phyloP scores from a whole-genome alignment of 2,113 vertebrate genomes.

The Mus spicilegus region DNA sequence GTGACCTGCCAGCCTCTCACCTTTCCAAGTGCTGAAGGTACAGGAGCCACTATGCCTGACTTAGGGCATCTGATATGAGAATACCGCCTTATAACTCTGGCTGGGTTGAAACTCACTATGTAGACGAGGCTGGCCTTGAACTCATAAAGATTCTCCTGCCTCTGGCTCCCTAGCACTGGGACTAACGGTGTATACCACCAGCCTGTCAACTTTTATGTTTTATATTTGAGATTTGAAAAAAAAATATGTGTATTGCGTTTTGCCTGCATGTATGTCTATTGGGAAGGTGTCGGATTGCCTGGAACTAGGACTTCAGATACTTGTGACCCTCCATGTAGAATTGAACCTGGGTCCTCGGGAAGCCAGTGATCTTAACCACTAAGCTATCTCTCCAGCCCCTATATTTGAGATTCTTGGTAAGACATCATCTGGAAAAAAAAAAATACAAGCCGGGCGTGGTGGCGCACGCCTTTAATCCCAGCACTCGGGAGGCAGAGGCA shows the following conservation, averaged over 20 bases:
- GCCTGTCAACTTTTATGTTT: not conserved
- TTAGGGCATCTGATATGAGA: not conserved
- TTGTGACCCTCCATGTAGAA: not conserved
- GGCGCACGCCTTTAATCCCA: no score
- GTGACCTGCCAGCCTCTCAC: not conserved
- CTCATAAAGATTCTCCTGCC: not conserved
- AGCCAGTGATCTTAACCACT: not conserved
- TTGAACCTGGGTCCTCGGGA: not conserved
- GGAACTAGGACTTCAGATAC: not conserved
- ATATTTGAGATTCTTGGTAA: not conserved
- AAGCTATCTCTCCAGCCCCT: not conserved
- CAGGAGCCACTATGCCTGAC: not conserved
- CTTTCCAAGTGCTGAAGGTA: not conserved
- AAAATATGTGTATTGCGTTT: not conserved
- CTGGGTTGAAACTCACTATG: not conserved
- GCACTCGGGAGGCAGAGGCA: no score
- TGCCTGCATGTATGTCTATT: not conserved
- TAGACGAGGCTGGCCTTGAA: not conserved
- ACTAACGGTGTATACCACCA: not conserved
- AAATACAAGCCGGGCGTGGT: no score
- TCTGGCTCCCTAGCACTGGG: not conserved
- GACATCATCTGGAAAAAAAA: slow-evolving; percentile 26
- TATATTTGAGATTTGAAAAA: not conserved
- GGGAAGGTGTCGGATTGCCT: not conserved
- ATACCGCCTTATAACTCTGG: not conserved